Conservation (phyloP, 2,113 vertebrate genomes). For the Toxotes chatareus region DNA sequence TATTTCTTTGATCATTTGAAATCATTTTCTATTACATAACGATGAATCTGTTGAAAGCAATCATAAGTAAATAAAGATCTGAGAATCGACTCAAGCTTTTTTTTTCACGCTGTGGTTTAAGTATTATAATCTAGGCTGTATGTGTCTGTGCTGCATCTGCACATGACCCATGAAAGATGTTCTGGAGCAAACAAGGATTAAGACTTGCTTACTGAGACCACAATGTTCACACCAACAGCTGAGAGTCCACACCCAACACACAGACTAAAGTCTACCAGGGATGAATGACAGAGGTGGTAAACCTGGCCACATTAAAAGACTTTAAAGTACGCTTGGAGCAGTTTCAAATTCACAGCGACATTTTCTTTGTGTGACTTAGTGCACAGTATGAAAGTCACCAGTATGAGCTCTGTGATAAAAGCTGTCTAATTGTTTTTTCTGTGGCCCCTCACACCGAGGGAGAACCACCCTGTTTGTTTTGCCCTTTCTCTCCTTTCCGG, state of each 20-base stretch:
- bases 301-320: constrained; percentile 14
- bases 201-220: constrained; percentile 17
- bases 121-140: not conserved
- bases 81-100: not conserved
- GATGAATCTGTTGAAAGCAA: not conserved
- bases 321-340: not conserved
- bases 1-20: constrained; percentile 9
- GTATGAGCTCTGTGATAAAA: constrained; percentile 29
- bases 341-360: constrained; percentile 9
- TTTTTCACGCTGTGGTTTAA: not conserved
- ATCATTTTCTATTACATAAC: not conserved
- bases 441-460: constrained; percentile 44
- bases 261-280: constrained; percentile 8
- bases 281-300: constrained; percentile 10
- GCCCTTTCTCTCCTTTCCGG: constrained; percentile 41
- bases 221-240: constrained; percentile 47
- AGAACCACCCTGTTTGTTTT: constrained; percentile 51
- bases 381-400: not conserved
- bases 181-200: constrained; percentile 32
- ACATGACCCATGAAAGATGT: constrained; percentile 26
- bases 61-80: not conserved
- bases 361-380: constrained; percentile 12
- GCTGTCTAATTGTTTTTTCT: constrained; percentile 18
- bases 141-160: not conserved
- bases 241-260: constrained; percentile 27